Evolutionary conservation across 2,888 invertebrate species (phyloP), one percentile per base, ranked within the genome.

Genomic region (Ichneumoninae sp.): DNA sequence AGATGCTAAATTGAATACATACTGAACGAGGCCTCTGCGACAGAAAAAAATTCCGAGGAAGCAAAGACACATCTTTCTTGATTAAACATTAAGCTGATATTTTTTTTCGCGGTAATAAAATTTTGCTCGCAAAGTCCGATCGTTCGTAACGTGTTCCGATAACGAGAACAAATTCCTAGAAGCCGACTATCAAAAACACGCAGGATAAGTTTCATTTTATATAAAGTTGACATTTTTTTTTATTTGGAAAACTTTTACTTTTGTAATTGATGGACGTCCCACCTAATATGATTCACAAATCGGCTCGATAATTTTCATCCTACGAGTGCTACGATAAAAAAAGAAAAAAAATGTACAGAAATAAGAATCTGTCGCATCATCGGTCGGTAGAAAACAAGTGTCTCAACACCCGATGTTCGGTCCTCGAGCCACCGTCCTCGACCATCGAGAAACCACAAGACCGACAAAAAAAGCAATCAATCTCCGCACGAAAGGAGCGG

Each of bases 1-100:
- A 75, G 75, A 75, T 22, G 36, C 16, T 10, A 47, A 75, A 40
- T 40, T 40, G 40, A 40, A 40, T 40, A 40, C 10, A 40, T 40
- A 10, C 10, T 0, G 40, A 40, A 40, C 2, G 33, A 33, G 33
- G 33, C 33, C 6, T 33, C 6, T 1, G 33, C 5, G 5, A 33
- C 7, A 33, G 5, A 33, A 33, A 33, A 33, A 33, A 33, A 33
- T 33, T 33, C 33, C 33, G 33, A 33, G 33, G 33, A 33, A 33
- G 33, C 40, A 10, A 10, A 40, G 40, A 40, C 40, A 40, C 40
- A 10, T 40, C 40, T 40, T 2, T 40, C 40, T 40, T 10, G 10
- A 40, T 40, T 16, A 47, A 47, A 47, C 44, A 16, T 47, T 47
- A 10, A 47, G 16, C 44, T 47, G 44, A 13, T 47, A 47, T 47